A percentile compares a stretch with the other conserved stretches of the same genome.
phyloP scores from a whole-genome alignment of 2,797 vertebrate genomes.

The Characodon lateralis region DNA sequence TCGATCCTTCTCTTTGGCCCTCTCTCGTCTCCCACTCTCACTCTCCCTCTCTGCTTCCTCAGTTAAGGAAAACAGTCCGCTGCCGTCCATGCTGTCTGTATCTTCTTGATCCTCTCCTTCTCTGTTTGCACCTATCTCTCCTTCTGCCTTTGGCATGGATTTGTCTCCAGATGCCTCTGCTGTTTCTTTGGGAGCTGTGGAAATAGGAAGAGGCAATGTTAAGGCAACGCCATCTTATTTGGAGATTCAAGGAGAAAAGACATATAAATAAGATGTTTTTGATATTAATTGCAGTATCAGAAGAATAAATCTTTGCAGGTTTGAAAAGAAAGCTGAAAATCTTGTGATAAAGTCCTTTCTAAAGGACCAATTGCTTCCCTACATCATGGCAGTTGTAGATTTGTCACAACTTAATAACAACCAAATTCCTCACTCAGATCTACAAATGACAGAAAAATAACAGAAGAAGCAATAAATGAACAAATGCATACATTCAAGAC shows the following conservation, averaged over 20 bases:
- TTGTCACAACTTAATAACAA: background rate
- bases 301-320: background rate
- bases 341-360: background rate
- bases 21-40: constrained; percentile 71
- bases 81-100: constrained; percentile 96
- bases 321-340: background rate
- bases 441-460: background rate
- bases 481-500: background rate
- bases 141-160: constrained; percentile 63
- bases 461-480: background rate
- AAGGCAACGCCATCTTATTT: constrained; percentile 13
- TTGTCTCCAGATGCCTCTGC: constrained; percentile 68
- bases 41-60: constrained; percentile 84
- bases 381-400: background rate
- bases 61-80: constrained; percentile 88
- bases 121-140: constrained; percentile 35
- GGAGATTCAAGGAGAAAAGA: constrained; percentile 18
- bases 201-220: constrained; percentile 25
- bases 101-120: constrained; percentile 87
- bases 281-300: background rate
- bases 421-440: background rate
- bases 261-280: background rate
- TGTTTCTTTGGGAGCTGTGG: constrained; percentile 64
- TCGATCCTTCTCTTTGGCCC: constrained; percentile 61
- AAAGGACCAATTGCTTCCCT: background rate